Evolutionary conservation across 92 coral and sea anemone genomes (phyloP), one percentile per base, ranked within the genome.

Genomic region (Phenganax stokvisi): DNA sequence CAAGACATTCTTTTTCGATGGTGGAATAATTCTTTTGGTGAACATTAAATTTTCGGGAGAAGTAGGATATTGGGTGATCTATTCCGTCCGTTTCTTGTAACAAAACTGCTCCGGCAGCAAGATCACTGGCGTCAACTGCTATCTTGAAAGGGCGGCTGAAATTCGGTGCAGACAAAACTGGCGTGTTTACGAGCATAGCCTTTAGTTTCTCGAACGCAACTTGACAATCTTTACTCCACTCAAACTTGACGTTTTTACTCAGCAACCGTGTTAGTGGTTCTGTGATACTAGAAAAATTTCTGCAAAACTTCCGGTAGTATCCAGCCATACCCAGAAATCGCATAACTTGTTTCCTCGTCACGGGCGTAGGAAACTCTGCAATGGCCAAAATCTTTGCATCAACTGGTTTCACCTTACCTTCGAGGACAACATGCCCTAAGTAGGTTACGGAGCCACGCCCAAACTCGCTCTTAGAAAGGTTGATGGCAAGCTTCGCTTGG

Each of bases 91-190:
- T 5, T 37, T 37, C 47, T 37, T 37, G 47, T 37, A 37, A 5
- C 47, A 37, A 37, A 37, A 37, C 47, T 37, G 47, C 47, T 37
- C 47, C 47, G 47, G 47, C 47, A 5, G 84, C 87, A 4, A 63
- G 82, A 83, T 78, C 89, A 65, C 89, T 85, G 44, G 91, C 90
- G 67, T 88, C 90, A 8, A 81, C 86, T 10, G 77, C 80, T 28
- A 85, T 30, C 83, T 78, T 77, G 77, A 89, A 86, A 13, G 83
- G 87, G 7, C 30, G 16, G 28, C 54, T 64, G 62, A 84, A 86
- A 72, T 73, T 79, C 4, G 86, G 89, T 8, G 71, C 77, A 27
- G 89, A 52, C 70, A 89, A 69, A 2, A 86, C 89, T 30, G 89
- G 92, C 8, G 87, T 83, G 52, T 83, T 89, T 17, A 57, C 58